Evolutionary conservation across 2,113 vertebrate species (phyloP).

Genomic region (Callipepla californica): DNA sequence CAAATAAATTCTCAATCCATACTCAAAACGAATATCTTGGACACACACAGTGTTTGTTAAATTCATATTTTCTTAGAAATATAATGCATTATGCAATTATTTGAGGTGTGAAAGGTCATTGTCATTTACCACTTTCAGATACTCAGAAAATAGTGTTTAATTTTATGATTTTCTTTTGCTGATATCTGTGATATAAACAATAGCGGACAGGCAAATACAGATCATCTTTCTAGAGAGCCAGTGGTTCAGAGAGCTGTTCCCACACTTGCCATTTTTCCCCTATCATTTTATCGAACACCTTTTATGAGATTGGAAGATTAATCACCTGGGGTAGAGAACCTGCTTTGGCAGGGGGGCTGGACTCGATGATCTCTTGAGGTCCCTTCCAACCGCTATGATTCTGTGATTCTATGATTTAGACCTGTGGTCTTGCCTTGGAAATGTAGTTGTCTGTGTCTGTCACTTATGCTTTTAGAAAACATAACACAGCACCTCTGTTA

Average conservation of each 20-base stretch:
- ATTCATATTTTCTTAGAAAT: not conserved
- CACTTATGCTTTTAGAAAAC: not conserved
- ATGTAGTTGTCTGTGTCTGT: not conserved
- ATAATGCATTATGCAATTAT: not conserved
- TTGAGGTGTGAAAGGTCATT: not conserved
- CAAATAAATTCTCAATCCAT: not conserved
- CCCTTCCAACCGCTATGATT: no score
- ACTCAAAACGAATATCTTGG: not conserved
- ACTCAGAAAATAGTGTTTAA: fast-evolving
- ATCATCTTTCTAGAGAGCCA: not conserved
- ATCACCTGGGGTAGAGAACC: not conserved
- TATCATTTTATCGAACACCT: not conserved
- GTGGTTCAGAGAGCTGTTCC: not conserved
- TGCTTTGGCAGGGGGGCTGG: no score
- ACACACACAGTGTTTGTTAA: not conserved
- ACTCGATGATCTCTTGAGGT: no score
- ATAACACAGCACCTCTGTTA: fast-evolving
- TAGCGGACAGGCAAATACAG: not conserved
- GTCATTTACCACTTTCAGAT: not conserved
- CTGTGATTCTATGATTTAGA: not conserved
- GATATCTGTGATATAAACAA: not conserved
- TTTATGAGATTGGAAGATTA: not conserved
- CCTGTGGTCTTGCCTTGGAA: not conserved
- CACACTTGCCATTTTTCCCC: not conserved
- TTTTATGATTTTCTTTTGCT: not conserved